Percentiles rank a stretch among this genome's conserved stretches.
phyloP scores from a whole-genome alignment of 2,113 vertebrate species.

The Anthoscopus minutus region DNA sequence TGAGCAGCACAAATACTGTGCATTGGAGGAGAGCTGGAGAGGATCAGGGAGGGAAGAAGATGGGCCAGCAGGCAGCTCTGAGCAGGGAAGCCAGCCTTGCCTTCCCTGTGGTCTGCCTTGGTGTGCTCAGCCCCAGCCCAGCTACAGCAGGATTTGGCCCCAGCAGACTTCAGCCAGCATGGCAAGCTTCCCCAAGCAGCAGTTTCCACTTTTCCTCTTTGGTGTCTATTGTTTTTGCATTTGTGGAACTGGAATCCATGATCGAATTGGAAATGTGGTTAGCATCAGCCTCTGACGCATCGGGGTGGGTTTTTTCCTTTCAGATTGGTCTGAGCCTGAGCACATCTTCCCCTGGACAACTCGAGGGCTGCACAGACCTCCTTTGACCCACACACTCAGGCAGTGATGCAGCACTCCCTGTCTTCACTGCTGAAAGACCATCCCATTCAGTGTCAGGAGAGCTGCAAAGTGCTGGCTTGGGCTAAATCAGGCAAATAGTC shows the following conservation, averaged over 20 bases:
- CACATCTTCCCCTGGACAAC: background rate
- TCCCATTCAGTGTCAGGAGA: background rate
- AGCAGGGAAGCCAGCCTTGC: background rate
- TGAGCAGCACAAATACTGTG: background rate
- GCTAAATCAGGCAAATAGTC: background rate
- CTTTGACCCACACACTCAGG: accelerated
- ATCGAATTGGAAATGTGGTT: background rate
- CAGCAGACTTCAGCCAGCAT: background rate
- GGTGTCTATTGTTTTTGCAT: slow-evolving; percentile 48
- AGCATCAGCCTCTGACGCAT: background rate
- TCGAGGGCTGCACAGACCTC: background rate
- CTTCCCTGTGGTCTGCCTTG: background rate
- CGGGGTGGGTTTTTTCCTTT: background rate
- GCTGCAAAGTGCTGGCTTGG: background rate
- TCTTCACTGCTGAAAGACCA: background rate
- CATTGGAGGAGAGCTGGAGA: background rate
- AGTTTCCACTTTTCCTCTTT: slow-evolving; percentile 54
- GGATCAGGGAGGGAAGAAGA: background rate
- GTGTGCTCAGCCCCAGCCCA: background rate
- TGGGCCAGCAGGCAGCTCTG: accelerated
- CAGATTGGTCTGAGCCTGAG: background rate
- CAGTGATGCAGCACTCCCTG: background rate
- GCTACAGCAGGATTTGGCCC: background rate
- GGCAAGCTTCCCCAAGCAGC: slow-evolving; percentile 27
- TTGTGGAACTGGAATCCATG: slow-evolving; percentile 5